A percentile compares a stretch with the other conserved stretches of the same genome.
phyloP scores from a whole-genome alignment of 2,113 vertebrate species.

The Gymnorhina tibicen region DNA sequence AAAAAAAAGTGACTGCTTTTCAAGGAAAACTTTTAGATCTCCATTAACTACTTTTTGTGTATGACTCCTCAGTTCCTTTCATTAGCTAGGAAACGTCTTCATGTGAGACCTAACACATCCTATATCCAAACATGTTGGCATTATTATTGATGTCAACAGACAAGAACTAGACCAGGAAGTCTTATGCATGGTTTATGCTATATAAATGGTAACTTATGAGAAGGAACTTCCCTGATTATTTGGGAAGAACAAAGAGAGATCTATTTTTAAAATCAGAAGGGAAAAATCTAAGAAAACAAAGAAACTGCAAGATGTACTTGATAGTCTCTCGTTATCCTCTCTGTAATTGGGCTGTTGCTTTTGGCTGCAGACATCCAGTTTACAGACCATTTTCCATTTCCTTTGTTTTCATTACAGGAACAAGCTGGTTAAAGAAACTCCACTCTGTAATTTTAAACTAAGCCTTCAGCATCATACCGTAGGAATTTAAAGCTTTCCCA shows the following conservation, averaged over 20 bases:
- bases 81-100: background rate
- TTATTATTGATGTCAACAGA: background rate
- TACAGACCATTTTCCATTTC: constrained; percentile 55
- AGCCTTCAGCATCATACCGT: background rate
- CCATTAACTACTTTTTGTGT: background rate
- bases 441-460: constrained; percentile 9
- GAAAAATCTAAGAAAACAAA: constrained; percentile 50
- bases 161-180: constrained; percentile 18
- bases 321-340: constrained; percentile 16
- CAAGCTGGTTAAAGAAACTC: constrained; percentile 37
- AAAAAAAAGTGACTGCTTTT: background rate
- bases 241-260: constrained; percentile 12
- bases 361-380: constrained; percentile 57
- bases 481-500: constrained; percentile 25
- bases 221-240: constrained; percentile 23
- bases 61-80: background rate
- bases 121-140: background rate
- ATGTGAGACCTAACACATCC: background rate
- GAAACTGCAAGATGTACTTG: constrained; percentile 42
- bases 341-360: constrained; percentile 33
- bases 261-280: constrained; percentile 43
- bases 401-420: constrained; percentile 53
- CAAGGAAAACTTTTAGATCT: background rate
- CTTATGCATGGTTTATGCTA: background rate
- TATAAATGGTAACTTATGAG: constrained; percentile 11